Percentiles rank a stretch among this genome's conserved stretches.
Conservation (phyloP, 1,140 invertebrate genomes). For the Anastatus disparis region DNA sequence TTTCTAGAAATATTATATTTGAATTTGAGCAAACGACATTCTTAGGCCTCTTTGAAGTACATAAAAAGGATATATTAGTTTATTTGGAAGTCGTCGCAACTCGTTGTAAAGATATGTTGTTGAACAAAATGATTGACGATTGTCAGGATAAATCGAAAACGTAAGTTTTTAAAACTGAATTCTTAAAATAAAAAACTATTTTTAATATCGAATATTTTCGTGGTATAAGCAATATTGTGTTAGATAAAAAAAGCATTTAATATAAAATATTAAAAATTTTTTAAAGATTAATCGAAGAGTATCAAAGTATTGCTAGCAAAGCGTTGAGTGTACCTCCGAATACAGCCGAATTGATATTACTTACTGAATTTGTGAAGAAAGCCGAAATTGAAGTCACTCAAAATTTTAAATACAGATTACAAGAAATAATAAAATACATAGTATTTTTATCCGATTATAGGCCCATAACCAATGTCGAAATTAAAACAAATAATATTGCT, state of each 20-base stretch:
- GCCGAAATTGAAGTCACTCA: slow-evolving; percentile 77
- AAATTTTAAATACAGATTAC: slow-evolving; percentile 81
- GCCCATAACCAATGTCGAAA: slow-evolving; percentile 80
- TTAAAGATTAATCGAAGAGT: slow-evolving; percentile 85
- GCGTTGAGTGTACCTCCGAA: slow-evolving; percentile 82
- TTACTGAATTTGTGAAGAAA: slow-evolving; percentile 81
- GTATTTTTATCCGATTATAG: slow-evolving; percentile 85
- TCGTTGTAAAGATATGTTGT: slow-evolving; percentile 76
- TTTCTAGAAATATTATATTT: slow-evolving; percentile 73
- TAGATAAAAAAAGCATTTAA: slow-evolving; percentile 22
- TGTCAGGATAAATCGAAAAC: slow-evolving; percentile 82
- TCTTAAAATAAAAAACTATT: no score
- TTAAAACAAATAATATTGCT: slow-evolving; percentile 86
- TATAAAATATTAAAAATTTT: slow-evolving; percentile 43
- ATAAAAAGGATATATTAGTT: slow-evolving; percentile 82
- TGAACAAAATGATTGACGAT: slow-evolving; percentile 79
- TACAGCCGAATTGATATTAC: slow-evolving; percentile 85
- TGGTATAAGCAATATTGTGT: no score
- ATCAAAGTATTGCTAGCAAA: slow-evolving; percentile 82
- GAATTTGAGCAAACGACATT: slow-evolving; percentile 75
- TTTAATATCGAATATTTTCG: not conserved
- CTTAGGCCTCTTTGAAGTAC: slow-evolving; percentile 88
- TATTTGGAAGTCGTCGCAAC: slow-evolving; percentile 76
- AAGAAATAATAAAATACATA: slow-evolving; percentile 75
- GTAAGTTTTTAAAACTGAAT: slow-evolving; percentile 67